A percentile compares a stretch with the other conserved stretches of the same genome.
Conservation (phyloP, 1,140 invertebrate species). For the Drosophila subobscura region DNA sequence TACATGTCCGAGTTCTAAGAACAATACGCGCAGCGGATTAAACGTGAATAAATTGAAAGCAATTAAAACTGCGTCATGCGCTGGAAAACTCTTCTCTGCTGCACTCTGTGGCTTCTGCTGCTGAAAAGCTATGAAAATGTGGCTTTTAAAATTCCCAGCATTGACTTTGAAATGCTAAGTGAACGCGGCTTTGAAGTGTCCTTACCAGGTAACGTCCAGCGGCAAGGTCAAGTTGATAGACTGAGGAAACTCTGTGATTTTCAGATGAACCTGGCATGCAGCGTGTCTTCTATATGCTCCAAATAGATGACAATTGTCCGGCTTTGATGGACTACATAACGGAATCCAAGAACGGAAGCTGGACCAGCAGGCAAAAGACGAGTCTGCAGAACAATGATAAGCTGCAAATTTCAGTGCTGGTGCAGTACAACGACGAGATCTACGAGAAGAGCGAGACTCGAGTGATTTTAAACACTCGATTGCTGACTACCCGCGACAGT, state of each 20-base stretch:
- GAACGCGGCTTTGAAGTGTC: constrained; percentile 64
- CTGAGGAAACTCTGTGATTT: background rate
- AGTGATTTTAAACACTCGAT: constrained; percentile 55
- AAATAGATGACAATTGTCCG: constrained; percentile 61
- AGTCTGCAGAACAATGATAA: constrained; percentile 64
- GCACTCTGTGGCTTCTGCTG: background rate
- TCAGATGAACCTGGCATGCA: constrained; percentile 61
- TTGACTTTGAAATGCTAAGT: constrained; percentile 50
- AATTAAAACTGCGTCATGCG: constrained; percentile 61
- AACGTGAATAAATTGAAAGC: constrained; percentile 18
- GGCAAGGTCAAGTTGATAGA: constrained; percentile 1
- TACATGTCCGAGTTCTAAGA: constrained; percentile 24
- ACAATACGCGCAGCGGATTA: constrained; percentile 9
- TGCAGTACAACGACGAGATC: constrained; percentile 61
- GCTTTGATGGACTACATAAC: constrained; percentile 68
- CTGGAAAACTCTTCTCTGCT: constrained; percentile 8
- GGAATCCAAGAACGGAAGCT: constrained; percentile 41
- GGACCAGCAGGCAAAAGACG: constrained; percentile 43
- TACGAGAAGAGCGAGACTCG: constrained; percentile 63
- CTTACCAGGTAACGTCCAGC: constrained; percentile 54
- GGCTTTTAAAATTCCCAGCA: constrained; percentile 53
- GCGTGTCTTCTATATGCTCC: constrained; percentile 62
- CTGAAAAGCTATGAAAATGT: background rate
- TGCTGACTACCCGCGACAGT: constrained; percentile 44
- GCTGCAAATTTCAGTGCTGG: constrained; percentile 52